These are phyloP conservation scores for Oryzias celebensis DNA, from an alignment of 2,113 vertebrate genomes.

Conservation along the genomic window DNA sequence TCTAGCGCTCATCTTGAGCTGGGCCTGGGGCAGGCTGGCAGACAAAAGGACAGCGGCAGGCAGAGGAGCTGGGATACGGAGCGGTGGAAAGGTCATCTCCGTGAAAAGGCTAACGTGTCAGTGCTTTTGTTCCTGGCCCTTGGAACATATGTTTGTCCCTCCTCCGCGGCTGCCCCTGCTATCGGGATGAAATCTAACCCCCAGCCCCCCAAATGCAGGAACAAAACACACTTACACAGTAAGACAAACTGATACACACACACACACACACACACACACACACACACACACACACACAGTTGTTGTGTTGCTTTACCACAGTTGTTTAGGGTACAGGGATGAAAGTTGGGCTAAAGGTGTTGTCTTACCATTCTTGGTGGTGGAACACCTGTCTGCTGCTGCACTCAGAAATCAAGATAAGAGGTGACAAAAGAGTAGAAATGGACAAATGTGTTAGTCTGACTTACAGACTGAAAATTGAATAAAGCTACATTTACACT, in stretches of 20 bases:
- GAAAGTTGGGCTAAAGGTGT: conserved; percentile 58
- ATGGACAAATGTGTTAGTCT: conserved; percentile 32
- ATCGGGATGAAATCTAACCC: conserved; percentile 78
- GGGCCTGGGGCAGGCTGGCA: conserved; percentile 83
- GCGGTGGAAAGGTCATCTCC: conserved; percentile 89
- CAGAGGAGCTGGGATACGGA: conserved; percentile 70
- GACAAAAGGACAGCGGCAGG: conserved; percentile 87
- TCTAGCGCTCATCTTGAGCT: conserved; percentile 85
- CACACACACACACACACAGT: conserved; percentile 40
- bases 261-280: conserved; percentile 30
- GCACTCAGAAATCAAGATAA: conserved; percentile 57
- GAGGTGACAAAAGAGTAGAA: conserved; percentile 48
- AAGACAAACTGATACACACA: conserved; percentile 6
- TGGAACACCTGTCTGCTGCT: conserved; percentile 61
- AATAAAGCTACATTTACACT: conserved; percentile 1
- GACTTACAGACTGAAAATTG: conserved; percentile 14
- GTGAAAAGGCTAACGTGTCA: conserved; percentile 86
- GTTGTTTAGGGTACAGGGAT: conserved; percentile 66
- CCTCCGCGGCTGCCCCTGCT: conserved; percentile 71
- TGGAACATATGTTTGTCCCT: conserved; percentile 80
- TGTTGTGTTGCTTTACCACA: conserved; percentile 66
- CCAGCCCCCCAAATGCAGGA: conserved; percentile 54
- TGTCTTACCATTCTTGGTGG: conserved; percentile 61
- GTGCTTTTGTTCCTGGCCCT: conserved; percentile 79
- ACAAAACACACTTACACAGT: conserved; percentile 48